Percentiles rank a stretch among this genome's conserved stretches.
Evolutionary conservation across 2,113 vertebrate genomes (phyloP).

Genomic region (Ptilonorhynchus violaceus): DNA sequence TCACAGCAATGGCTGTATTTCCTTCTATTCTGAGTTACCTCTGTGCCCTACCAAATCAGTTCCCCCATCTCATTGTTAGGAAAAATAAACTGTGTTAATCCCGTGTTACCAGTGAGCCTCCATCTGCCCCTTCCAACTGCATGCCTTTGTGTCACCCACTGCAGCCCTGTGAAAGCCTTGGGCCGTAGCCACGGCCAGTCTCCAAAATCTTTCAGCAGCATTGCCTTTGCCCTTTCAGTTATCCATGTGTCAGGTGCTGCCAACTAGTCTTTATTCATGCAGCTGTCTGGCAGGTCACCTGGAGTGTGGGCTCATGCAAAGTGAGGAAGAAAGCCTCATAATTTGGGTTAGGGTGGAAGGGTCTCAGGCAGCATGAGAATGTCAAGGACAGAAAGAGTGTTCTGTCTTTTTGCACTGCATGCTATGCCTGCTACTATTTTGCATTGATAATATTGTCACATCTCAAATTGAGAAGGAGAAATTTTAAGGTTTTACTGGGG

Average conservation of each 20-base stretch:
- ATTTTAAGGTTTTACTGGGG: background rate
- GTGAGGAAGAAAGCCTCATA: background rate
- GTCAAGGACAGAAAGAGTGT: background rate
- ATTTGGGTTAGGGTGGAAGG: background rate
- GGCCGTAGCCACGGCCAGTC: rapidly evolving
- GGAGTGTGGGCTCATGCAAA: background rate
- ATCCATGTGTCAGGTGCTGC: background rate
- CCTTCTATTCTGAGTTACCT: background rate
- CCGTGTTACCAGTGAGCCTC: background rate
- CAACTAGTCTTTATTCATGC: background rate
- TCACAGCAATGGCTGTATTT: background rate
- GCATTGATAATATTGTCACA: background rate
- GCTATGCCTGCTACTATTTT: background rate
- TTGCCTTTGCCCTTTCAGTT: background rate
- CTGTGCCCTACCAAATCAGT: background rate
- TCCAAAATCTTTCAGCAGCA: rapidly evolving
- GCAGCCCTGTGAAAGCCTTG: background rate
- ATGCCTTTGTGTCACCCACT: rapidly evolving
- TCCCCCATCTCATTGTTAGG: background rate
- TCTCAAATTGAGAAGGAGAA: background rate
- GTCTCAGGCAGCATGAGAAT: background rate
- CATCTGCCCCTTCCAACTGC: background rate
- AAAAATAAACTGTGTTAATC: background rate
- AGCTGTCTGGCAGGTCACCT: background rate
- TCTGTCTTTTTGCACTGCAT: background rate